Conservation (phyloP, 2,888 invertebrate genomes). For the Monopis laevigella region DNA sequence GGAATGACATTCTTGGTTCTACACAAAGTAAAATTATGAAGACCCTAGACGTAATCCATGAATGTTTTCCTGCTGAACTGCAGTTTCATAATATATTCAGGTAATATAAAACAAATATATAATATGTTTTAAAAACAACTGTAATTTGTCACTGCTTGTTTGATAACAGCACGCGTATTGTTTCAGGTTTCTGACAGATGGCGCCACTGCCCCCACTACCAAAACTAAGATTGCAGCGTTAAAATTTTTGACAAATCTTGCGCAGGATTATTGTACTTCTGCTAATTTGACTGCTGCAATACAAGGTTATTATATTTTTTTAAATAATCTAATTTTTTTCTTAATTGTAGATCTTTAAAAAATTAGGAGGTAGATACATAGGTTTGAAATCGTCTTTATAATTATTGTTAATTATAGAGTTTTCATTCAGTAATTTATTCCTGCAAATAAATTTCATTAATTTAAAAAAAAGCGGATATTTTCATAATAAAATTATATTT, state of each 20-base stretch:
- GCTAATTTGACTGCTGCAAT: slow-evolving; percentile 49
- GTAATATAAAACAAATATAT: no score
- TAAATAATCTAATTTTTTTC: no score
- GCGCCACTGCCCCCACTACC: slow-evolving; percentile 90
- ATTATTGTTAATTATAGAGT: no score
- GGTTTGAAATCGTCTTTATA: no score
- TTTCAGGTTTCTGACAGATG: slow-evolving; percentile 84
- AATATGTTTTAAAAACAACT: no score
- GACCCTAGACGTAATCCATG: slow-evolving; percentile 80
- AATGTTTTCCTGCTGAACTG: slow-evolving; percentile 73
- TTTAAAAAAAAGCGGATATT: no score
- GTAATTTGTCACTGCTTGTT: no score
- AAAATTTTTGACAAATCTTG: slow-evolving; percentile 76
- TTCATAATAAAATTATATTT: no score
- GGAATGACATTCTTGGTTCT: slow-evolving; percentile 90
- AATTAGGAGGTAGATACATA: no score
- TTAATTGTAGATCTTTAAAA: no score
- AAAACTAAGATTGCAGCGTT: slow-evolving; percentile 82
- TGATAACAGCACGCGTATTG: neutral
- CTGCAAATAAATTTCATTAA: no score
- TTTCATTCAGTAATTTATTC: no score
- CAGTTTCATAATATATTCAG: slow-evolving; percentile 75
- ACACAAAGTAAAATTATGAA: slow-evolving; percentile 91
- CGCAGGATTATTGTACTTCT: slow-evolving; percentile 70
- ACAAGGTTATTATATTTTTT: slow-evolving; percentile 39